Percentiles rank a stretch among this genome's conserved stretches.
These are phyloP conservation scores for Arctopsyche grandis DNA, from an alignment of 1,140 invertebrate genomes.

Conservation along the genomic window DNA sequence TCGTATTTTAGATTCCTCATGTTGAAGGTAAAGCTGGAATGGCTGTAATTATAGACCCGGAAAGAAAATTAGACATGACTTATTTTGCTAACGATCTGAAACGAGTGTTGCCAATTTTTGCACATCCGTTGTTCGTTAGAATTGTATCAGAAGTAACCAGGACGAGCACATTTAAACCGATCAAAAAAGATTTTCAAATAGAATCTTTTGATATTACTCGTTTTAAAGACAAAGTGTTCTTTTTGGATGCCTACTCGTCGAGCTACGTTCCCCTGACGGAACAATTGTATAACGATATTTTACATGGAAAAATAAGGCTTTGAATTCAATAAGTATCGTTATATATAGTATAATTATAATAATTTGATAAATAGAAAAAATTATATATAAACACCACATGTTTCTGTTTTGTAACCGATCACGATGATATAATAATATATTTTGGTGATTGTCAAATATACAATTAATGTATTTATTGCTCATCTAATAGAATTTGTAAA, in stretches of 20 bases:
- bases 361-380: too few relatives aligned
- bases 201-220: conserved; percentile 78
- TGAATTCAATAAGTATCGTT: conserved; percentile 57
- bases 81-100: conserved; percentile 73
- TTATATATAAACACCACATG: too few relatives aligned
- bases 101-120: conserved; percentile 81
- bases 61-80: conserved; percentile 73
- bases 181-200: conserved; percentile 84
- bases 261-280: conserved; percentile 74
- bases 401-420: too few relatives aligned
- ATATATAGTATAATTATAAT: too few relatives aligned
- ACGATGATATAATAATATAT: too few relatives aligned
- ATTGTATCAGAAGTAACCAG: conserved; percentile 81
- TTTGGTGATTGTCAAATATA: too few relatives aligned
- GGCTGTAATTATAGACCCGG: conserved; percentile 83
- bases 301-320: conserved; percentile 69
- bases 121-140: conserved; percentile 88
- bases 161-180: conserved; percentile 93
- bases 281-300: conserved; percentile 74
- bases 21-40: conserved; percentile 95
- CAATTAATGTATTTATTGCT: too few relatives aligned
- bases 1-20: conserved; percentile 72
- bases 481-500: too few relatives aligned
- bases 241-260: conserved; percentile 72
- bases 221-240: conserved; percentile 79